These are phyloP conservation scores for Yoshiicerus persimilis DNA, from an alignment of 1,140 invertebrate genomes.

Conservation along the genomic window DNA sequence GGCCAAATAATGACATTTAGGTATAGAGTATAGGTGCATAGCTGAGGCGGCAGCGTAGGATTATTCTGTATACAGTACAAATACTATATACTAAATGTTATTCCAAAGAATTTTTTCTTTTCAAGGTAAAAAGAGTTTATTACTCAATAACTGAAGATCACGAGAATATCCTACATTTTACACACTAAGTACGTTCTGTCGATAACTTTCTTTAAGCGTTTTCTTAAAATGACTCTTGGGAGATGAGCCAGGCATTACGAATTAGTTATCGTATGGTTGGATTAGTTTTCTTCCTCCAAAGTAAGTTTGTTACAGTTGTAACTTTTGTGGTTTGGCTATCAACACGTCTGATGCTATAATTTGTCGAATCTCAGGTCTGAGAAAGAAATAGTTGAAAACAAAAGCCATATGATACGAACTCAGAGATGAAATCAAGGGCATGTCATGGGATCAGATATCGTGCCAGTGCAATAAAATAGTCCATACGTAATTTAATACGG, in stretches of 20 bases:
- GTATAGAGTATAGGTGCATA: too few relatives aligned
- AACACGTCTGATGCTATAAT: neutral
- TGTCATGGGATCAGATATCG: neutral
- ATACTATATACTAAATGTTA: too few relatives aligned
- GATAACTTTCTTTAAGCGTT: neutral
- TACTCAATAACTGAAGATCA: neutral
- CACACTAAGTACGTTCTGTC: too few relatives aligned
- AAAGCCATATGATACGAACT: neutral
- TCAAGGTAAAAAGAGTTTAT: neutral
- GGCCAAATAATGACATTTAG: too few relatives aligned
- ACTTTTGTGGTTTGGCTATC: neutral
- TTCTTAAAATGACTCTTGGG: neutral
- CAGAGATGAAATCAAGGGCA: neutral
- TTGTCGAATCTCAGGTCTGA: neutral
- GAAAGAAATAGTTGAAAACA: neutral
- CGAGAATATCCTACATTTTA: neutral
- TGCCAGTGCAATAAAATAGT: neutral
- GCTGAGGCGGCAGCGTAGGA: too few relatives aligned
- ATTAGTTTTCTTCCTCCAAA: neutral
- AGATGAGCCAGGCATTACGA: neutral
- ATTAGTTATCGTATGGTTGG: too few relatives aligned
- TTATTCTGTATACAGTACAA: too few relatives aligned
- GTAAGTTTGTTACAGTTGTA: neutral
- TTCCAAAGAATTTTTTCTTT: too few relatives aligned
- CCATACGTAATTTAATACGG: neutral